Base-by-base conservation (phyloP, 2,113 vertebrate genomes). In the Balaeniceps rex region DNA sequence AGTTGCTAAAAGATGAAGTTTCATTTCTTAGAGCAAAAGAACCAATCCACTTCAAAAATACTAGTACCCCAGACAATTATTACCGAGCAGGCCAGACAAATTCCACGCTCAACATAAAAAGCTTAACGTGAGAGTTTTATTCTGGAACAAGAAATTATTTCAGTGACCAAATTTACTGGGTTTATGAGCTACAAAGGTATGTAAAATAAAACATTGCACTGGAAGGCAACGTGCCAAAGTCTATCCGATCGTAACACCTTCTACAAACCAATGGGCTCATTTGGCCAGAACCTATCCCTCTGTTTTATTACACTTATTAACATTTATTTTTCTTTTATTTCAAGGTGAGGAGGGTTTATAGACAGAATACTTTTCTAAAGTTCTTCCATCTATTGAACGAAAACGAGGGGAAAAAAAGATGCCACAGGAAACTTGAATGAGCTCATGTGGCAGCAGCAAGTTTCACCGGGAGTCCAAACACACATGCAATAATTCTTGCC, bases 151-250 rank as follows among this genome's bases (percentile, higher is more conserved):
- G 61, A 94, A 93, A 96, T 90, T 79, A 91, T 90, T 94, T 89
- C 70, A 83, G 78, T 70, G 63, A 95, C 38, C 74, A 84, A 81
- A 69, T 22, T 29, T 66, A 71, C 29, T 14, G 16, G 16, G 33
- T 95, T 97, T 97, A 97, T 70, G 94, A 96, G 84, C 87, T 97
- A 96, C 66, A 83, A 64, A 95, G 71, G 89, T 90, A 95, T 55
- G 81, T 74, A 83, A 95, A 97, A 81, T 76, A 84, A 96, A 97
- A 68, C 52, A 64, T 15, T 2, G 1, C 47, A 70, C 71, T 77
- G 71, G n/a, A 65, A 91, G 78, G 94, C 78, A 94, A 16, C 0
- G 0, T 36, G 87, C 93, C 95, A 95, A 63, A 60, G 83, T 87
- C 87, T 86, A 74, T 16, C 81, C 10, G 1, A 66, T 87, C 29